Base-by-base conservation (phyloP, 37 sponge, comb jelly and placozoan species). In the Aplysina aerophoba region DNA sequence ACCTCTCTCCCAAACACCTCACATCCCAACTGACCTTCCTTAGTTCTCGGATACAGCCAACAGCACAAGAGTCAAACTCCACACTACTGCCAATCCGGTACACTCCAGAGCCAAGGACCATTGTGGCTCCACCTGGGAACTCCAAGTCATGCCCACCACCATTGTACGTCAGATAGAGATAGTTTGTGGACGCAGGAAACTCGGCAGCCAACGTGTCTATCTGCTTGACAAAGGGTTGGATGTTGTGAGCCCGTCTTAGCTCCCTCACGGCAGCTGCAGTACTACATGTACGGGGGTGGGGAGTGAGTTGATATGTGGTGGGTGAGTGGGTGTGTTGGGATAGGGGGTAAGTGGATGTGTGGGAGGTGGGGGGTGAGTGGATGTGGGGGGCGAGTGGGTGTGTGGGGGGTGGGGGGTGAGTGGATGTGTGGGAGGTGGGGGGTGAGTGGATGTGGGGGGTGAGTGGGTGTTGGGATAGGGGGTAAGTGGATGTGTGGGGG, bases 61-160 rank as follows among this genome's bases (percentile, higher is more conserved):
- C 99, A 83, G 96, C 96, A 91, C 99, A 99, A 90, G 91, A 99
- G 87, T 99, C 99, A 90, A 99, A 99, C 93, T 99, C 99, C 33
- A 99, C 97, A 85, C 94, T 91, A 64, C 96, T 95, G 0, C 99
- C 99, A 67, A 99, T 99, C 38, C 98, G 79, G 71, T 99, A 97
- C 31, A 97, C 97, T 0, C 99, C 99, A 33, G 94, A 93, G 8
- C 99, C 99, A 34, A 98, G 87, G 33, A 98, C 99, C 95, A 98
- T 91, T 55, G 89, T 79, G 24, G 94, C 94, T 15, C 88, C 87
- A 15, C 94, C 90, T 0, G 89, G 89, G 62, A 96, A 93, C 25
- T 85, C 86, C 33, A 97, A 78, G 73, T 97, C 99, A 74, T 99
- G 89, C 20, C 89, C 85, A 19, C 12, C 56, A 1, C 88, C 99